A percentile compares a stretch with the other conserved stretches of the same genome.
Conservation (phyloP, 2,113 vertebrate species). For the Diadophis punctatus region DNA sequence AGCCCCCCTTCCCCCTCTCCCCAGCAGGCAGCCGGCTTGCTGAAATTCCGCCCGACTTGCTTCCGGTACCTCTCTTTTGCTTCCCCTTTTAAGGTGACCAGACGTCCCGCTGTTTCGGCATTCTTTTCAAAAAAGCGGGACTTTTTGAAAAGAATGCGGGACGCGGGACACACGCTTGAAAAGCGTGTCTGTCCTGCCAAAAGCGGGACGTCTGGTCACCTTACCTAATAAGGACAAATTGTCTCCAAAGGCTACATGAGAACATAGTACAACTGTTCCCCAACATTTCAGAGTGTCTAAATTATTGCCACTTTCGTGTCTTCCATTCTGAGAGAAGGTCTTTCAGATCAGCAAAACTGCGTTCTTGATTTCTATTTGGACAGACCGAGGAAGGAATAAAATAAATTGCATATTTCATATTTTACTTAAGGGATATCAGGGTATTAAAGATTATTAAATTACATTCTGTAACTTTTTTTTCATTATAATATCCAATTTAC, state of each 20-base stretch:
- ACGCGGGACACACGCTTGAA: too few species aligned
- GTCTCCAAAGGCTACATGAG: slow-evolving; percentile 44
- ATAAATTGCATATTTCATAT: not conserved
- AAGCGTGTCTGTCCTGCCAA: too few species aligned
- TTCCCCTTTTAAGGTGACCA: too few species aligned
- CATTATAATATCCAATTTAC: not conserved
- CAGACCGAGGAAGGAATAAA: not conserved
- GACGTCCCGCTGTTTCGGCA: too few species aligned
- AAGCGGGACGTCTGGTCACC: too few species aligned
- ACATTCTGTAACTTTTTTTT: not conserved
- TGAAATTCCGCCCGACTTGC: too few species aligned
- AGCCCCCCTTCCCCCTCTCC: too few species aligned
- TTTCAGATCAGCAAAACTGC: not conserved
- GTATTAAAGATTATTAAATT: slow-evolving; percentile 16
- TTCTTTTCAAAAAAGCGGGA: too few species aligned
- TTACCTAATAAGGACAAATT: slow-evolving; percentile 55
- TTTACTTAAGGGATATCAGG: not conserved
- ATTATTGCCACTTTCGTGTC: slow-evolving; percentile 15
- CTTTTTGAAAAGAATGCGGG: too few species aligned
- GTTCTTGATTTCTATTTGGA: not conserved
- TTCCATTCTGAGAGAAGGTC: slow-evolving; percentile 32
- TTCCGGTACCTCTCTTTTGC: too few species aligned
- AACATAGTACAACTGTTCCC: slow-evolving; percentile 32
- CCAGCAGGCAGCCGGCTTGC: too few species aligned
- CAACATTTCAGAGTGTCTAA: slow-evolving; percentile 44